Base-by-base conservation (phyloP, 1,140 invertebrate genomes). In the Pissodes strobi region DNA sequence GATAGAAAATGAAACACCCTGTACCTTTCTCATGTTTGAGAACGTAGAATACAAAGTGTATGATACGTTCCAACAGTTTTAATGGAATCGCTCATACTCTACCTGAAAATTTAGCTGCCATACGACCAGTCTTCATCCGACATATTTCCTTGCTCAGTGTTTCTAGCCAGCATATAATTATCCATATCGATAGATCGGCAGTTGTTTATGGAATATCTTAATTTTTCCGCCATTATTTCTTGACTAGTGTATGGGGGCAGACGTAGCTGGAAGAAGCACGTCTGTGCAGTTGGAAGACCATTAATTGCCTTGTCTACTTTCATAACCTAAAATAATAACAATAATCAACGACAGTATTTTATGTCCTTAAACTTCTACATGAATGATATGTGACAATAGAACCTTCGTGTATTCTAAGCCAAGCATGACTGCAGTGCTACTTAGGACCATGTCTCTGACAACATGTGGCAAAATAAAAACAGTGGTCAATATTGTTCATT, bases 181-280 rank as follows among this genome's bases (percentile, higher is more conserved):
- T 89, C 87, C 86, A 88, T 87, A 74, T 89, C 87, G 45, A 89
- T 89, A 3, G 85, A 86, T n/a, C 84, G 82, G 69, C 87, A 89
- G 73, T 88, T 86, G 73, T 86, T 85, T 53, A 89, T 88, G 17
- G 87, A 86, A 73, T 88, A 88, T 13, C 85, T 79, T 6, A 89
- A 76, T 51, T 82, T 79, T 70, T 88, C 86, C 2, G 84, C 82
- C 79, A 89, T 82, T 2, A 86, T 78, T 66, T 86, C 84, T 67
- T 79, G 73, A 67, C 80, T 84, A n/a, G n/a, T n/a, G 22, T 88
- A 89, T 1, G 81, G 80, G 5, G 87, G 87, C n/a, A 89, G 77
- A 0, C 86, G 79, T n/a, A 89, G 74, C 75, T 88, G 87, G 73
- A 88, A 88, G 77, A 89, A 89, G 70, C 87, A 88, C 0, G 87